These are phyloP conservation scores for Polydrusus cervinus DNA, from an alignment of 2,888 invertebrate species.

Conservation along the genomic window DNA sequence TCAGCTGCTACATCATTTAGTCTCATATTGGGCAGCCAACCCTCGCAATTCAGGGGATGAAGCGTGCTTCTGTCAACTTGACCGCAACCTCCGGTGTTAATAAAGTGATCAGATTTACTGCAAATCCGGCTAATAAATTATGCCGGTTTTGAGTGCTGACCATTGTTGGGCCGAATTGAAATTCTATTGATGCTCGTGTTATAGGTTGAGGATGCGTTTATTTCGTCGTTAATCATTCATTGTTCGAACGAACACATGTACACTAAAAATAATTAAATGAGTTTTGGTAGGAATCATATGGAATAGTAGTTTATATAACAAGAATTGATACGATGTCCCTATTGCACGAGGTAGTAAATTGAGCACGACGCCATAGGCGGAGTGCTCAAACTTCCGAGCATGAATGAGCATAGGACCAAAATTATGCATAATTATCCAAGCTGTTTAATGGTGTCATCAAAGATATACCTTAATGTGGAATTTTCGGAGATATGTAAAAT, in stretches of 20 bases:
- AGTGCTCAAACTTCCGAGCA: no score
- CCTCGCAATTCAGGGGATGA: conserved; percentile 47
- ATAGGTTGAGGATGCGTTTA: conserved; percentile 45
- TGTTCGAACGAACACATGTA: conserved; percentile 4
- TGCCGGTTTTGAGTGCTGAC: conserved; percentile 55
- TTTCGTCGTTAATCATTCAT: conserved; percentile 42
- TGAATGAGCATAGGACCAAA: no score
- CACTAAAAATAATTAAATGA: no score
- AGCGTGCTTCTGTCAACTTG: conserved; percentile 54
- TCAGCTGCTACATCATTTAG: conserved; percentile 49
- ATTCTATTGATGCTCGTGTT: conserved; percentile 47
- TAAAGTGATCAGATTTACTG: conserved; percentile 59
- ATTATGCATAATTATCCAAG: no score
- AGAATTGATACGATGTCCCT: no score
- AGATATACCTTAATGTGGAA: no score
- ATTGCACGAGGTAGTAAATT: no score
- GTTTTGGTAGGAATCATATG: no score
- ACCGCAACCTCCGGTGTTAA: conserved; percentile 59
- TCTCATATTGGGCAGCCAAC: conserved; percentile 36
- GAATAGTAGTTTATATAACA: no score
- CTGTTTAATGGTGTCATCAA: no score
- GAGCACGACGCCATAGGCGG: no score
- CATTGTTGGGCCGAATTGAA: conserved; percentile 53
- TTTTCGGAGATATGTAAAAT: no score
- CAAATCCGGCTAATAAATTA: conserved; percentile 58